Evolutionary conservation across 2,888 invertebrate genomes (phyloP), one percentile per base, ranked within the genome.

Genomic region (Orchesella flavescens): DNA sequence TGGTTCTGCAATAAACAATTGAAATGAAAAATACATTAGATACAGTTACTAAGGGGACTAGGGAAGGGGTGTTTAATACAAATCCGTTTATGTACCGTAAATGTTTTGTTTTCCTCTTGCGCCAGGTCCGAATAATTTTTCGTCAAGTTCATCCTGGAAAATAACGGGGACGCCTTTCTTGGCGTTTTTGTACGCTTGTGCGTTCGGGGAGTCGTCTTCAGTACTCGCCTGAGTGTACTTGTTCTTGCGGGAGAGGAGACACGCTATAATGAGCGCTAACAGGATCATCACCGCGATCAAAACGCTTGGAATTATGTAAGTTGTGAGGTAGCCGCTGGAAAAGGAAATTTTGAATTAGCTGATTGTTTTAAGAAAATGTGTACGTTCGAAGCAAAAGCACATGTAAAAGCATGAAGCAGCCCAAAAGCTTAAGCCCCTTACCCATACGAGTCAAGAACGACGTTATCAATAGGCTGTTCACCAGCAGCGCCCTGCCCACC

Each of bases 131-230:
- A 69, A 72, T 7, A 75, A 96, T 89, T 97, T 95, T 89, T 97
- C 97, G 88, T 98, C 97, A 61, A 98, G 92, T 90, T 99, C 99
- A 90, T 99, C 98, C 84, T 96, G 96, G 91, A 98, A 98, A 89
- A 99, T 98, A 55, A 98, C 97, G 0, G 99, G 98, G 89, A 97
- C 97, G 72, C 92, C 92, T 89, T 92, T 92, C 68, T 83, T 84
- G 21, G 85, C 84, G 17, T 84, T 80, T 21, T 82, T 68, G 21
- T 76, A 66, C 53, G 21, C 73, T 15, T 49, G 72, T 34, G 63
- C 24, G 81, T 76, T 76, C 2, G 59, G 66, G 1, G 73, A 46
- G 66, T 77, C 24, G 53, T 84, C 65, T 53, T 84, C 77, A 0
- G 57, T 81, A 53, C 69, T 84, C 69, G 61, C 65, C 59, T 63